Evolutionary conservation across 2,888 invertebrate species (phyloP), one percentile per base, ranked within the genome.

Genomic region (Pocota personata): DNA sequence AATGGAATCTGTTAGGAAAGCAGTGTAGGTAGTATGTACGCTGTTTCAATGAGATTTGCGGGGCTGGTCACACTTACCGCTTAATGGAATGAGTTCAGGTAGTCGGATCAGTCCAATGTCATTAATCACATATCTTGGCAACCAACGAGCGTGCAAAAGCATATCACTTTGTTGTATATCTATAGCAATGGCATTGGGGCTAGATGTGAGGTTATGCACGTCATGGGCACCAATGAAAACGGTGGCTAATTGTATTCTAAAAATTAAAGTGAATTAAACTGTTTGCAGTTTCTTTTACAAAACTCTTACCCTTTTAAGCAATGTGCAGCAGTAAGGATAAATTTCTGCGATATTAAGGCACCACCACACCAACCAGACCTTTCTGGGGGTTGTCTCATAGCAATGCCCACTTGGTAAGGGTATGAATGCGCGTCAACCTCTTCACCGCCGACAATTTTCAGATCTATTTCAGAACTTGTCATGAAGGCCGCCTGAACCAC

Each of bases 91-190:
- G 12, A 89, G 67, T 16, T 89, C 71, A 10, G 92, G 91, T 76
- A 94, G 87, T 58, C 90, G 90, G 57, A 94, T 90, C 19, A 93
- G 80, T 7, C 93, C 93, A 60, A 94, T 91, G 87, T 94, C 93
- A 87, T 93, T 92, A 10, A 76, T 73, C 8, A 92, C 88, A 14
- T 89, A 84, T 24, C 87, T 67, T 6, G 87, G 73, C 3, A 77
- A 72, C 87, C 87, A 87, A 0, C 46, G 27, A 4, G 48, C 12
- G n/a, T 87, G 84, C 16, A 80, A 24, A 3, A 80, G n/a, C 66
- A 87, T 73, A 48, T 87, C 64, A n/a, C 48, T 46, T 19, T 48
- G 73, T 8, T 27, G 46, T 4, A 87, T 50, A 21, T 77, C 77
- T 3, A 87, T n/a, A 8, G 67, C 50, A 4, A 80, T 43, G 14